phyloP scores from a whole-genome alignment of 1,140 invertebrate genomes.

The Helicorthomorpha holstii region DNA sequence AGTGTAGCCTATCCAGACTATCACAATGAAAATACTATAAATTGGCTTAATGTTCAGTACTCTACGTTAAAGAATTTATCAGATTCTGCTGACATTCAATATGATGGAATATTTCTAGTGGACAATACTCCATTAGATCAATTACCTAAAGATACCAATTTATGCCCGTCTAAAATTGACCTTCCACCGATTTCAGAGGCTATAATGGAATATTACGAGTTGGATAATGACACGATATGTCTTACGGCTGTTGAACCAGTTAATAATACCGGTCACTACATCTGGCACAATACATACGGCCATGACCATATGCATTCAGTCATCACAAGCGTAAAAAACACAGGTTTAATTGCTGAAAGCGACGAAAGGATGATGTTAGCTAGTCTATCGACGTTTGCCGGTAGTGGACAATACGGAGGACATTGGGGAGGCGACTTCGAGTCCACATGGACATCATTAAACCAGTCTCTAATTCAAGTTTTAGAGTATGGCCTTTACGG shows the following conservation, averaged over 20 bases:
- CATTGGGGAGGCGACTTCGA: constrained; percentile 6
- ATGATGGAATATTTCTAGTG: constrained; percentile 5
- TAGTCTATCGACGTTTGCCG: constrained; percentile 8
- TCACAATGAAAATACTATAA: not conserved
- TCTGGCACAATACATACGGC: constrained; percentile 9
- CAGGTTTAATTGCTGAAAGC: not conserved
- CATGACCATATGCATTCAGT: constrained; percentile 1
- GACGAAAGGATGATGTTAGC: not conserved
- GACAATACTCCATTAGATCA: constrained; percentile 9
- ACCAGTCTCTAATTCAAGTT: constrained; percentile 9
- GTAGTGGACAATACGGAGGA: constrained; percentile 10
- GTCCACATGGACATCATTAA: constrained; percentile 8
- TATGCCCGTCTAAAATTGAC: not conserved
- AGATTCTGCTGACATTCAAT: not conserved
- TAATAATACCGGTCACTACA: constrained; percentile 1
- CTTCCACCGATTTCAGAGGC: not conserved
- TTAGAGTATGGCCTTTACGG: constrained; percentile 25
- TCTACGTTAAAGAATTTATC: not conserved
- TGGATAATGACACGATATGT: constrained; percentile 4
- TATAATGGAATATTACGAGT: not conserved
- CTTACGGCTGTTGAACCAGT: constrained; percentile 2
- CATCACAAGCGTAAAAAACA: not conserved
- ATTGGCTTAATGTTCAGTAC: not conserved
- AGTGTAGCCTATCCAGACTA: not conserved
- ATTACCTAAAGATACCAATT: not conserved